Evolutionary conservation across 2,888 invertebrate genomes (phyloP).

Genomic region (Limenitis camilla): DNA sequence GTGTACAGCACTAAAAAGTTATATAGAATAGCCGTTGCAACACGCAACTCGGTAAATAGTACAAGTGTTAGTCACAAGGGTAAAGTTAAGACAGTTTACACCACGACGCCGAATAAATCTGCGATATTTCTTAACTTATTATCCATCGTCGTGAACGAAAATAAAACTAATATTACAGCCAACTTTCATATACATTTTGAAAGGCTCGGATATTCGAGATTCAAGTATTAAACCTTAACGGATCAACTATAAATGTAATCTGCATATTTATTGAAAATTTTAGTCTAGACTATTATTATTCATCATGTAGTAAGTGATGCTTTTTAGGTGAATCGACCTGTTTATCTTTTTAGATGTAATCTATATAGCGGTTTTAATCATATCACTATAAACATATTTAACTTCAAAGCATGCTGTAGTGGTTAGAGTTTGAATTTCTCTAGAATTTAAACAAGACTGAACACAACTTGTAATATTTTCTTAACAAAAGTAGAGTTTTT

Average conservation of each 20-base stretch:
- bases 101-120: constrained; percentile 39
- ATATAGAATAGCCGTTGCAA: constrained; percentile 1
- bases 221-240: constrained; percentile 42
- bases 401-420: constrained; percentile 53
- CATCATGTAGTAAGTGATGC: constrained; percentile 24
- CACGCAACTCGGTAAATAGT: constrained; percentile 4
- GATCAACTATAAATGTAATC: constrained; percentile 43
- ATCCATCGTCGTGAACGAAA: constrained; percentile 29
- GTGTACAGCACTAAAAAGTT: background rate
- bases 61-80: constrained; percentile 37
- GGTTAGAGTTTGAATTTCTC: constrained; percentile 52
- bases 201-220: constrained; percentile 30
- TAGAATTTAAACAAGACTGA: constrained; percentile 52
- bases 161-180: constrained; percentile 19
- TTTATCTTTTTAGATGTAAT: constrained; percentile 27
- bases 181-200: constrained; percentile 30
- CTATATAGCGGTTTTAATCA: constrained; percentile 25
- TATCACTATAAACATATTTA: constrained; percentile 24
- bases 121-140: constrained; percentile 34
- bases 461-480: constrained; percentile 33
- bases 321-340: constrained; percentile 24
- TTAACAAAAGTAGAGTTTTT: constrained; percentile 8
- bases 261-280: constrained; percentile 54
- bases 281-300: constrained; percentile 38
- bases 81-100: constrained; percentile 47